Conservation (phyloP, 2,888 invertebrate species). For the Acanthosepion lycidas region DNA sequence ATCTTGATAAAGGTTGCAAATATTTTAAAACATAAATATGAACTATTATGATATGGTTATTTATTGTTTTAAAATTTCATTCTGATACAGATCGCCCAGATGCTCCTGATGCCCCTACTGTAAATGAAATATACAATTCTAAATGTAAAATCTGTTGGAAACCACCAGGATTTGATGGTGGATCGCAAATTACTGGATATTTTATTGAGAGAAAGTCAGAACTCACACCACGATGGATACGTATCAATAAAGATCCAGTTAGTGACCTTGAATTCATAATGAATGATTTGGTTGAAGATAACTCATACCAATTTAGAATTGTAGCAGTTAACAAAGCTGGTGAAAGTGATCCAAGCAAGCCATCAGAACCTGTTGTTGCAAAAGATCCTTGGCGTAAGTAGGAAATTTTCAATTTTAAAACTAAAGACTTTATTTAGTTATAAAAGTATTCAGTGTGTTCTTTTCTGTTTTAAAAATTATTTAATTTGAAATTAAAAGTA, state of each 20-base stretch:
- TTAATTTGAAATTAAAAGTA: neutral
- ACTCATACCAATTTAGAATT: conserved; percentile 72
- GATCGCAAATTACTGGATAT: conserved; percentile 73
- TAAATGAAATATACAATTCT: conserved; percentile 66
- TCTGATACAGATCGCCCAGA: conserved; percentile 67
- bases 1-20: too few relatives aligned
- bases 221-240: conserved; percentile 68
- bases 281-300: conserved; percentile 66
- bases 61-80: neutral
- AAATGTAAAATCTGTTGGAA: conserved; percentile 73
- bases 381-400: conserved; percentile 73
- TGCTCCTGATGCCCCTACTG: conserved; percentile 69
- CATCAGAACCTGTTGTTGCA: conserved; percentile 68
- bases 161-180: conserved; percentile 75
- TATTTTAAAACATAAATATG: neutral
- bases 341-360: conserved; percentile 82
- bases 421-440: neutral
- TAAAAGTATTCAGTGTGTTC: neutral
- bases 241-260: conserved; percentile 67
- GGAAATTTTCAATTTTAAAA: neutral
- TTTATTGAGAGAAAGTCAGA: conserved; percentile 70
- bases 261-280: conserved; percentile 58
- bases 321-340: conserved; percentile 82
- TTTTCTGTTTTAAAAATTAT: neutral
- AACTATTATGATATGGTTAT: neutral